A percentile compares a stretch with the other conserved stretches of the same genome.
phyloP scores from a whole-genome alignment of 1,140 invertebrate genomes.

The Drosophila carrolli region DNA sequence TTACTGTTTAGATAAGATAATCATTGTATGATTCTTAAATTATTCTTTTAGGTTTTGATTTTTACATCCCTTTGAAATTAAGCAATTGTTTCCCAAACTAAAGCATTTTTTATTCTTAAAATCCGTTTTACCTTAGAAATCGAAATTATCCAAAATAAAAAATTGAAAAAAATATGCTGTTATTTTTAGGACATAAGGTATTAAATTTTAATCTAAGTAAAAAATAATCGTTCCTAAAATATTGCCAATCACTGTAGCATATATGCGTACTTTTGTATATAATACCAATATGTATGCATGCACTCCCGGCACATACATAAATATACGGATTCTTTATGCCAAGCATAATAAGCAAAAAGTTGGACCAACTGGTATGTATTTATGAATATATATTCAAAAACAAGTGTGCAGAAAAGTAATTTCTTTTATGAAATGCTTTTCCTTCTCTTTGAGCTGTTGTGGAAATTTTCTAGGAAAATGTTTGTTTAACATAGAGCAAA shows the following conservation, averaged over 20 bases:
- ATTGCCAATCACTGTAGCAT: slow-evolving; percentile 1
- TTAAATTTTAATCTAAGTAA: too few species aligned
- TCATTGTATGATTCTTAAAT: too few species aligned
- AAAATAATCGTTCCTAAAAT: neutral
- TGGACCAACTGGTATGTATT: slow-evolving; percentile 6
- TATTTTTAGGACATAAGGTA: too few species aligned
- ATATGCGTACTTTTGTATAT: neutral
- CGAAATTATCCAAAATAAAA: too few species aligned
- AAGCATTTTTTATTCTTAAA: too few species aligned
- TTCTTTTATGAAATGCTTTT: slow-evolving; percentile 2
- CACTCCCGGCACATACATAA: neutral
- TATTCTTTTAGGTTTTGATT: too few species aligned
- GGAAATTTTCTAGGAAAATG: slow-evolving; percentile 5
- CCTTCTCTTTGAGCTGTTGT: neutral
- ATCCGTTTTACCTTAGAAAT: too few species aligned
- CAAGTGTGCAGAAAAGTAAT: slow-evolving; percentile 1
- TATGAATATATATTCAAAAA: slow-evolving; percentile 5
- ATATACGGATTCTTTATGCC: slow-evolving; percentile 8
- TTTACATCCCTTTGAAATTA: too few species aligned
- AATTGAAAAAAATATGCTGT: too few species aligned
- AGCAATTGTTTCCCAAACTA: too few species aligned
- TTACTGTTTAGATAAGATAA: too few species aligned
- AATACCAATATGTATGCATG: slow-evolving; percentile 5
- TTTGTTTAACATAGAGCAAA: slow-evolving; percentile 2
- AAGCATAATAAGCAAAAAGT: slow-evolving; percentile 37